Percentiles rank a stretch among this genome's conserved stretches.
These are phyloP conservation scores for Eurytoma adleriae DNA, from an alignment of 2,888 invertebrate species.

Conservation along the genomic window DNA sequence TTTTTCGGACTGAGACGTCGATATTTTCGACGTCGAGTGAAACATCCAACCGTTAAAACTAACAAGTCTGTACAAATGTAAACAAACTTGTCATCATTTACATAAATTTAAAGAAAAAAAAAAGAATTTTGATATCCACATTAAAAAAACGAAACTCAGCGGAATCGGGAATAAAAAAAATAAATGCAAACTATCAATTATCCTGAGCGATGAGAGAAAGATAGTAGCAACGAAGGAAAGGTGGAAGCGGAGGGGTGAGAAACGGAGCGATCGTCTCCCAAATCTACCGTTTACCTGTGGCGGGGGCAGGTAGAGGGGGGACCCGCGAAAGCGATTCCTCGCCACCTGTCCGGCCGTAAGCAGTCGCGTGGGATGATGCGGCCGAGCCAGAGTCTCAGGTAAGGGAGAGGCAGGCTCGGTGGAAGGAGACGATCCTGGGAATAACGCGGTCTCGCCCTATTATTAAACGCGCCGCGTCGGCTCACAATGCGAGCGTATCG, in stretches of 20 bases:
- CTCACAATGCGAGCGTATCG: constrained; percentile 10
- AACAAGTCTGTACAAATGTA: too few species aligned
- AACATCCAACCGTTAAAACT: too few species aligned
- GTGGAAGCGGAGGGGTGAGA: constrained; percentile 49
- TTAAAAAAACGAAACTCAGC: constrained; percentile 6
- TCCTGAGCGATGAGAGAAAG: constrained; percentile 29
- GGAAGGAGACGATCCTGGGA: constrained; percentile 46
- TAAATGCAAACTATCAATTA: too few species aligned
- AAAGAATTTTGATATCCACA: neutral
- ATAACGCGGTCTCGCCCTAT: constrained; percentile 42
- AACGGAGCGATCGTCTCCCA: constrained; percentile 41
- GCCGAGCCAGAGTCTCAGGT: constrained; percentile 14
- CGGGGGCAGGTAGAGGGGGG: neutral
- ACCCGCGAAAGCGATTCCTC: constrained; percentile 3
- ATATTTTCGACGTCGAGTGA: too few species aligned
- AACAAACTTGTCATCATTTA: too few species aligned
- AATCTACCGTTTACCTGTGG: neutral
- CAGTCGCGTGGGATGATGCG: constrained; percentile 49
- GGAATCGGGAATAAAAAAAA: too few species aligned
- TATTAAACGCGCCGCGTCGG: constrained; percentile 49
- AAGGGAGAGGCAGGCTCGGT: neutral
- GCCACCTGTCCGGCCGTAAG: constrained; percentile 47
- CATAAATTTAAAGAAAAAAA: too few species aligned
- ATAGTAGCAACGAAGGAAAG: constrained; percentile 49
- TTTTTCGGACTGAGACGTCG: too few species aligned